Percentiles rank a stretch among this genome's conserved stretches.
phyloP scores from a whole-genome alignment of 1,140 invertebrate genomes.

The Nephila pilipes region DNA sequence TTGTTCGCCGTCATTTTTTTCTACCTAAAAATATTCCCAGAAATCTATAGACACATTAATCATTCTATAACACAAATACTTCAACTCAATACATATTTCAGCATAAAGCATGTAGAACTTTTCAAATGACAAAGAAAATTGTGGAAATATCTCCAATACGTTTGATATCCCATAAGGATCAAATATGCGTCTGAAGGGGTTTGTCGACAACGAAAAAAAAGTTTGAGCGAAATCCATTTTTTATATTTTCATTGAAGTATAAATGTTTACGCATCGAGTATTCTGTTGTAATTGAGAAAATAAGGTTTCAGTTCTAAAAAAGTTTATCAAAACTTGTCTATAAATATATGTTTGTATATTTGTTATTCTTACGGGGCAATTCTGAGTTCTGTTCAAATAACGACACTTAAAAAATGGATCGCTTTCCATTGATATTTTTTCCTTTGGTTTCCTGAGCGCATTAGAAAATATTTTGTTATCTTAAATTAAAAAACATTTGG shows the following conservation, averaged over 20 bases:
- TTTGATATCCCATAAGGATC: background rate
- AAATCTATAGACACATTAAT: no score
- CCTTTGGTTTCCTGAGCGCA: background rate
- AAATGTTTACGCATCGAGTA: background rate
- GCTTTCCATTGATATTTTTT: background rate
- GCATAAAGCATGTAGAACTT: no score
- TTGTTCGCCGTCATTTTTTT: no score
- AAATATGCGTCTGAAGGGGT: background rate
- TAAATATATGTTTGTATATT: slow-evolving; percentile 31
- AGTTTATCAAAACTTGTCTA: background rate
- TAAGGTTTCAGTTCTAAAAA: slow-evolving; percentile 44
- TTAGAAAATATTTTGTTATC: background rate
- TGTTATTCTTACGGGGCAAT: slow-evolving; percentile 43
- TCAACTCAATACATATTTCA: no score
- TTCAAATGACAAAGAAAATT: background rate
- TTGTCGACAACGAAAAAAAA: background rate
- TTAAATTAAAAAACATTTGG: slow-evolving; percentile 50
- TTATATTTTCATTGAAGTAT: slow-evolving; percentile 19
- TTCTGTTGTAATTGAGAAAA: background rate
- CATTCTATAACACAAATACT: no score
- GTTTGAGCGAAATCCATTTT: slow-evolving; percentile 21
- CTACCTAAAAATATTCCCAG: no score
- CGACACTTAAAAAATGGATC: background rate
- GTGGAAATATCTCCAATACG: slow-evolving; percentile 25
- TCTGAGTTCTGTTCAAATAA: slow-evolving; percentile 54